Conservation (phyloP, 2,888 invertebrate species). For the Erynnis tages region DNA sequence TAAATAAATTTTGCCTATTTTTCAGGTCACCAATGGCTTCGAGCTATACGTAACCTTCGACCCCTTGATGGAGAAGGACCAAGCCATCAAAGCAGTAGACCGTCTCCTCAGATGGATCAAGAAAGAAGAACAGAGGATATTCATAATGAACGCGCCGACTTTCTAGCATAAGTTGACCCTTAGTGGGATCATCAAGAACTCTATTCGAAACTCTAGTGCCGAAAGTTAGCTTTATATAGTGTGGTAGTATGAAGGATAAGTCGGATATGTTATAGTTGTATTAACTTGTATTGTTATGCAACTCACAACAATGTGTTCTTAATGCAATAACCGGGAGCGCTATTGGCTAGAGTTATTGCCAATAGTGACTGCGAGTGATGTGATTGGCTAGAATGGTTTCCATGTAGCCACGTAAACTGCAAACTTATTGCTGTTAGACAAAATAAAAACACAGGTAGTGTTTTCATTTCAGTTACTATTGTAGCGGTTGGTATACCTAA, state of each 20-base stretch:
- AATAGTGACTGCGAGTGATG: no score
- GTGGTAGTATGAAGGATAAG: background rate
- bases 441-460: no score
- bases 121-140: constrained; percentile 94
- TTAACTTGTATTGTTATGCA: no score
- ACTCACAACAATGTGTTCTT: no score
- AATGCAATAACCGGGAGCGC: no score
- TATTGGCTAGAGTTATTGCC: no score
- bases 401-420: no score
- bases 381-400: no score
- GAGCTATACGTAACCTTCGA: constrained; percentile 97
- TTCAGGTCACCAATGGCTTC: constrained; percentile 92
- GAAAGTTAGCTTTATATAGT: constrained; percentile 36
- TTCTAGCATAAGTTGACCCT: constrained; percentile 80
- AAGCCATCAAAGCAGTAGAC: constrained; percentile 92
- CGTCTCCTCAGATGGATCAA: constrained; percentile 96
- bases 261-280: no score
- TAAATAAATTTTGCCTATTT: constrained; percentile 28
- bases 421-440: no score
- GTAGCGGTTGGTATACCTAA: no score
- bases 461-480: no score
- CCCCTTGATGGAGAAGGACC: constrained; percentile 92
- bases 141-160: constrained; percentile 92
- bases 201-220: constrained; percentile 49
- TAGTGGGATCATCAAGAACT: constrained; percentile 56